Conservation (phyloP, 1,140 invertebrate genomes). For the Pseudomyrmex pallidus region DNA sequence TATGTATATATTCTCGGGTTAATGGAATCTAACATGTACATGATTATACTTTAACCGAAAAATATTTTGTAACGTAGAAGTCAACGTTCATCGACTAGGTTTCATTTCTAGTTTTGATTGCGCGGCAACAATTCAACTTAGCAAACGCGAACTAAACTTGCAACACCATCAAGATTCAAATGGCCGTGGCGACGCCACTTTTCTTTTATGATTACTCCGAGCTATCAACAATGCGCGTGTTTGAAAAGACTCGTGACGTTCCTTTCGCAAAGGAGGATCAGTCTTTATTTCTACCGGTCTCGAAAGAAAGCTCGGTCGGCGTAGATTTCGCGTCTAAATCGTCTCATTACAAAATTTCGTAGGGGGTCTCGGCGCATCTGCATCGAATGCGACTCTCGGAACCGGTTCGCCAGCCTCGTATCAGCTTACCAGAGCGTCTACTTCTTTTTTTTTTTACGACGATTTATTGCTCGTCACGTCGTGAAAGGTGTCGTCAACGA, state of each 20-base stretch:
- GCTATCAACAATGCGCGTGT: constrained; percentile 39
- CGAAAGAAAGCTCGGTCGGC: constrained; percentile 45
- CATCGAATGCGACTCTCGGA: constrained; percentile 76
- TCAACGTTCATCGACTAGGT: no score
- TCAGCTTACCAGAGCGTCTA: constrained; percentile 61
- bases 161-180: no score
- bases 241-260: constrained; percentile 52
- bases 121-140: no score
- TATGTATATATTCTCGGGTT: no score
- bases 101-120: no score
- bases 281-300: constrained; percentile 62
- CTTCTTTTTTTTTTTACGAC: constrained; percentile 49
- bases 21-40: no score
- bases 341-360: constrained; percentile 83
- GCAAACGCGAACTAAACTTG: no score
- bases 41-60: no score
- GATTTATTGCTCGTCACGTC: constrained; percentile 61
- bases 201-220: constrained; percentile 27
- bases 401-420: constrained; percentile 75
- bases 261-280: constrained; percentile 27
- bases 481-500: constrained; percentile 43
- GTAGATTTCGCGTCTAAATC: constrained; percentile 84
- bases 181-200: constrained; percentile 7
- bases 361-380: constrained; percentile 83
- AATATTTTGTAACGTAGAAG: no score